Evolutionary conservation across 2,113 vertebrate genomes (phyloP).

Genomic region (Prietella phreatophila): DNA sequence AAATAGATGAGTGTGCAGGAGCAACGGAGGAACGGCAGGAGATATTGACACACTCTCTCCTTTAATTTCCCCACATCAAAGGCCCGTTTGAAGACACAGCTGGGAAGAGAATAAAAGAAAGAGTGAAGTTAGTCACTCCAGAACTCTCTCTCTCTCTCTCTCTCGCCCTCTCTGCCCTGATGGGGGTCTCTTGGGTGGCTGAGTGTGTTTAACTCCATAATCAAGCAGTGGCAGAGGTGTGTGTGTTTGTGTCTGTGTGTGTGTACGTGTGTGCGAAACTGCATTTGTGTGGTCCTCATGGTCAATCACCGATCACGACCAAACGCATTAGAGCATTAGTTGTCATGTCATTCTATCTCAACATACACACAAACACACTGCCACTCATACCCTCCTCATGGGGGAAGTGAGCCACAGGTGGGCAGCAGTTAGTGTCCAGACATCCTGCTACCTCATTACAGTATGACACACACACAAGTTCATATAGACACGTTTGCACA

Average conservation of each 20-base stretch:
- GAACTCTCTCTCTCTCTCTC: conserved; percentile 63
- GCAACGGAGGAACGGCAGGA: conserved; percentile 65
- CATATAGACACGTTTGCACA: conserved; percentile 43
- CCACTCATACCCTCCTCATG: conserved; percentile 33
- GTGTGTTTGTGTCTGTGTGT: conserved; percentile 69
- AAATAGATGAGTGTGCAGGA: conserved; percentile 73
- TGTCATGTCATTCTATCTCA: conserved; percentile 67
- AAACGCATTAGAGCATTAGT: conserved; percentile 68
- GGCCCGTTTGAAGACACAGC: conserved; percentile 80
- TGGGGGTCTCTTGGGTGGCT: conserved; percentile 78
- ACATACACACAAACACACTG: conserved; percentile 43
- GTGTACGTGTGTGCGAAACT: conserved; percentile 61
- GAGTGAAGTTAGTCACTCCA: conserved; percentile 82
- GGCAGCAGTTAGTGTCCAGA: conserved; percentile 56
- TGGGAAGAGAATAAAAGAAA: conserved; percentile 81
- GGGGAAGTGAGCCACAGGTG: conserved; percentile 54
- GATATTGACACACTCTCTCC: conserved; percentile 79
- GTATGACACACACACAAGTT: conserved; percentile 60
- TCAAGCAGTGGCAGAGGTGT: conserved; percentile 59
- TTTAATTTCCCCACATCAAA: conserved; percentile 81
- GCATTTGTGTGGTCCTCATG: conserved; percentile 74
- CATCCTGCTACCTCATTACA: conserved; percentile 57
- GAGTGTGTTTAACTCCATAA: conserved; percentile 55
- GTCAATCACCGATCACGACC: conserved; percentile 70
- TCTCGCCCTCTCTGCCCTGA: conserved; percentile 56